Evolutionary conservation across 2,797 vertebrate genomes (phyloP).

Genomic region (Balearica regulorum): DNA sequence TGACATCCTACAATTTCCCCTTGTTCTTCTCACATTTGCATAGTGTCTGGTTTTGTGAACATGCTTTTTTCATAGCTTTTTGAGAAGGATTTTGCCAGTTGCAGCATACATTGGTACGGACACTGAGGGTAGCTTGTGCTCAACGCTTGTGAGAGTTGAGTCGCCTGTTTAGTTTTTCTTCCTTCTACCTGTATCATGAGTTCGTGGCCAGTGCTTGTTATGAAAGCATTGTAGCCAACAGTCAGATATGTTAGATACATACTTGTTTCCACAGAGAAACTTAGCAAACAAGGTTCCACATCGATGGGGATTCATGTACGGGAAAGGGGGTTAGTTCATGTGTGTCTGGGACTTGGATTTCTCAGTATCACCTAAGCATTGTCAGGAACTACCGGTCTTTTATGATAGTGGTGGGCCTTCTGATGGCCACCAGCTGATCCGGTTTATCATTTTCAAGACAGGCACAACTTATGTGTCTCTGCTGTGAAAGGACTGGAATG

Average conservation of each 20-base stretch:
- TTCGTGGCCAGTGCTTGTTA: background rate
- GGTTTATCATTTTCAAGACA: background rate
- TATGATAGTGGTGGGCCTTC: background rate
- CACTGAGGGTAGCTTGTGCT: background rate
- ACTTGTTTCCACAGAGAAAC: background rate
- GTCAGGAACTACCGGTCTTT: background rate
- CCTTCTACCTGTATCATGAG: background rate
- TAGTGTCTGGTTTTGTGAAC: background rate
- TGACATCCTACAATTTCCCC: background rate
- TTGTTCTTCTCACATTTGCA: background rate
- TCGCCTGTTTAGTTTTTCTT: background rate
- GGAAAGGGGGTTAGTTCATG: background rate
- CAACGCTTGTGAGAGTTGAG: background rate
- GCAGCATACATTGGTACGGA: background rate
- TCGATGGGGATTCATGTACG: background rate
- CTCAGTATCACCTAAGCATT: fast-evolving
- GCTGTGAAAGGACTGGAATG: background rate
- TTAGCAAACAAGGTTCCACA: background rate
- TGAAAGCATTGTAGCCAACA: background rate
- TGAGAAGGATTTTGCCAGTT: background rate
- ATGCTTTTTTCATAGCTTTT: background rate
- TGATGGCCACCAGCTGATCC: background rate
- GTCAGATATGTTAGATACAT: background rate
- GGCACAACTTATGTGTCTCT: background rate
- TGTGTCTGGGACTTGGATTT: background rate